A percentile compares a stretch with the other conserved stretches of the same genome.
Evolutionary conservation across 2,888 invertebrate species (phyloP).

Genomic region (Cylloceria caligata): DNA sequence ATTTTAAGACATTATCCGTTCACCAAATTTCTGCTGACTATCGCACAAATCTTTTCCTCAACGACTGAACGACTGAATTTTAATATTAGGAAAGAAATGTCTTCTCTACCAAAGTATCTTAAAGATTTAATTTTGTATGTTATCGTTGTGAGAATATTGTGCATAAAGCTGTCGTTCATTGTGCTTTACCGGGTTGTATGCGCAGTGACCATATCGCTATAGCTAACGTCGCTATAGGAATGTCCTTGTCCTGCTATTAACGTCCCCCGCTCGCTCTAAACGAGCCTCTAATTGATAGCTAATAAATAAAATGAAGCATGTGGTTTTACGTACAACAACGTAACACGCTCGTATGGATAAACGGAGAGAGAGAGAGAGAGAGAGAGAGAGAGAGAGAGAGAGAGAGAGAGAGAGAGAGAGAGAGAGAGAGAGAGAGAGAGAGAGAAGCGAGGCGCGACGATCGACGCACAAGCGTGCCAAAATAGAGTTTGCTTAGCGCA

Average conservation of each 20-base stretch:
- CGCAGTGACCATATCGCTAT: too few relatives aligned
- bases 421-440: neutral
- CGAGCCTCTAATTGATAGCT: conserved; percentile 65
- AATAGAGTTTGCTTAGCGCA: conserved; percentile 38
- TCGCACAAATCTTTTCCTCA: too few relatives aligned
- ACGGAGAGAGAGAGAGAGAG: neutral
- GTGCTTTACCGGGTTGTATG: neutral
- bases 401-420: too few relatives aligned
- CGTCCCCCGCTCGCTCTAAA: conserved; percentile 44
- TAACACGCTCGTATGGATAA: neutral
- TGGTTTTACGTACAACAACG: conserved; percentile 19
- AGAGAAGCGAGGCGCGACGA: conserved; percentile 10
- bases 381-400: neutral
- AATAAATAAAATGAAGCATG: conserved; percentile 57
- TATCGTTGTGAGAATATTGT: neutral
- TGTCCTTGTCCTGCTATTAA: conserved; percentile 63
- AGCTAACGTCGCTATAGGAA: conserved; percentile 37
- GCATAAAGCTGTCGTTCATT: neutral
- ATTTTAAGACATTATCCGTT: too few relatives aligned
- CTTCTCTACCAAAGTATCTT: too few relatives aligned
- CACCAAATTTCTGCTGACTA: too few relatives aligned
- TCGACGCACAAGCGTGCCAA: conserved; percentile 48
- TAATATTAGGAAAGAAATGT: too few relatives aligned
- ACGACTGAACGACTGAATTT: too few relatives aligned
- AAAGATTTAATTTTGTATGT: neutral